Conservation (phyloP, 1,140 invertebrate genomes). For the Plutomurus gul region DNA sequence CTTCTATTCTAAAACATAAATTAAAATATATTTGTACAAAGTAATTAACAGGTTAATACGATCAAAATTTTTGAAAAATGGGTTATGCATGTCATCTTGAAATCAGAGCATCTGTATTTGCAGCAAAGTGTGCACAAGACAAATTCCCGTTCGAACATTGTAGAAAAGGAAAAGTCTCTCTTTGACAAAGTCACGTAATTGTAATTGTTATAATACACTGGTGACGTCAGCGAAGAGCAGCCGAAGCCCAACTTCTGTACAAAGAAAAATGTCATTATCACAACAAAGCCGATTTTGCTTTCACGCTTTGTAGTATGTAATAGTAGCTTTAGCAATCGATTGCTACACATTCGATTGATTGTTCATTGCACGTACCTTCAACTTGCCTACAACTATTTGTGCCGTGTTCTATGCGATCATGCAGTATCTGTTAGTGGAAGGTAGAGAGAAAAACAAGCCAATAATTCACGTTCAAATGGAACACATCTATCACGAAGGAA, state of each 20-base stretch:
- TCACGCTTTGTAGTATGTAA: not conserved
- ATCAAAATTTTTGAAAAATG: too few relatives aligned
- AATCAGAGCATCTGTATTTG: too few relatives aligned
- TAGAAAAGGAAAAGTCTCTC: too few relatives aligned
- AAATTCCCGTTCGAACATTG: too few relatives aligned
- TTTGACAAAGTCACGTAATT: not conserved
- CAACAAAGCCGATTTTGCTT: not conserved
- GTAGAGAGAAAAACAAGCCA: not conserved
- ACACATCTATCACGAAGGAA: conserved; percentile 16
- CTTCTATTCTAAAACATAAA: too few relatives aligned
- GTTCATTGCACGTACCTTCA: too few relatives aligned
- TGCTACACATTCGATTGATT: not conserved
- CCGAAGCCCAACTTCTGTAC: not conserved
- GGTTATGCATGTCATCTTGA: too few relatives aligned
- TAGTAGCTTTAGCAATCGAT: not conserved
- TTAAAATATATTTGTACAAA: too few relatives aligned
- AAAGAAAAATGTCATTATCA: not conserved
- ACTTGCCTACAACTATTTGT: too few relatives aligned
- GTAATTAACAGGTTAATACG: too few relatives aligned
- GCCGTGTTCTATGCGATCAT: too few relatives aligned
- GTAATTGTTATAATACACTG: not conserved
- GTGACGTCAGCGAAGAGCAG: not conserved
- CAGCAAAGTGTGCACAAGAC: too few relatives aligned
- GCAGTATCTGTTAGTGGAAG: not conserved
- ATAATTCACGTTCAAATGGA: conserved; percentile 30